Evolutionary conservation across 2,888 invertebrate species (phyloP), one percentile per base, ranked within the genome.

Genomic region (Agrilus cyanescens): DNA sequence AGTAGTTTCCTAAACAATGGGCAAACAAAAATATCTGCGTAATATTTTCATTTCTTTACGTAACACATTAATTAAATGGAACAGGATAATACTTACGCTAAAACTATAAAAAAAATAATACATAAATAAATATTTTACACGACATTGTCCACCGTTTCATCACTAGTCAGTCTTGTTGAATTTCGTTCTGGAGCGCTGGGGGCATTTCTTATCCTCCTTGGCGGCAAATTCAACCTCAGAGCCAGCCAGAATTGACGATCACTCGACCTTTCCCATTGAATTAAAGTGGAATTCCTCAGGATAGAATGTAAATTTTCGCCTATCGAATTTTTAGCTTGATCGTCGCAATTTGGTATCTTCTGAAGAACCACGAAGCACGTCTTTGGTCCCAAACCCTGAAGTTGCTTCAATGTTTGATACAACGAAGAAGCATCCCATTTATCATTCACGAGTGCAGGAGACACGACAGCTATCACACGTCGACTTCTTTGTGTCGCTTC

Each of bases 221-320:
- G 71, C 4, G 81, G 81, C 67, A 81, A 68, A 39, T 74, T 73
- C 45, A 80, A 69, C 35, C 80, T 72, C 53, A 82, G 67, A 53
- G 71, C 67, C 46, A 76, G 73, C 81, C 81, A 82, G 67, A 81
- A 80, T 54, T 70, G 72, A 16, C 58, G 57, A 37, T 60, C 58
- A 10, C 52, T 48, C 16, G 53, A 46, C 37, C 53, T 52, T 18
- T 53, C 66, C 75, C 76, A 76, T 47, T 70, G 59, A 50, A 73
- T 68, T 50, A 73, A 66, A 46, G 67, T 69, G 53, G 71, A 62
- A 53, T 67, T 67, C 37, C 68, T 67, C 50, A 73, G 54, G 49
- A 69, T 56, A 37, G 60, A 63, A 57, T 66, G 68, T 57, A 72
- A 61, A 46, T 71, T 72, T 63, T 69, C 71, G 46, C 75, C 78